phyloP scores from a whole-genome alignment of 2,797 vertebrate species.

The Tympanoctomys barrerae region DNA sequence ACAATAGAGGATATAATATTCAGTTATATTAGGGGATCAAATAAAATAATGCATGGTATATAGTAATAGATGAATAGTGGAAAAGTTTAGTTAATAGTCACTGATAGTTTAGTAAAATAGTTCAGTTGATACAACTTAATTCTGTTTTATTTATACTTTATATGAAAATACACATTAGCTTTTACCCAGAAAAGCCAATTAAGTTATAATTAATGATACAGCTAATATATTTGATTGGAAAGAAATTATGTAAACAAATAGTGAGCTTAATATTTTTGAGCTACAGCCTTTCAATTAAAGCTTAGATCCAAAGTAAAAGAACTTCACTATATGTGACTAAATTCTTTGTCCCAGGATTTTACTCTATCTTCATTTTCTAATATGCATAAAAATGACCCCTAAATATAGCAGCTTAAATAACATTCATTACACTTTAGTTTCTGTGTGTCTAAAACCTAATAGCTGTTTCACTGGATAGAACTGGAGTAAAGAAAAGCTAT shows the following conservation, averaged over 20 bases:
- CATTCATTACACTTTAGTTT: background rate
- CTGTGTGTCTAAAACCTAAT: background rate
- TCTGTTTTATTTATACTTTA: background rate
- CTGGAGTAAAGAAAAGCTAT: background rate
- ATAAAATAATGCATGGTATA: background rate
- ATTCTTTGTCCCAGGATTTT: background rate
- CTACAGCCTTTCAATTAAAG: background rate
- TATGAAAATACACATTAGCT: background rate
- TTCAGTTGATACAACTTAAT: background rate
- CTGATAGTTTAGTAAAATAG: too few relatives aligned
- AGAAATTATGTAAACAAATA: background rate
- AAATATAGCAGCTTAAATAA: background rate
- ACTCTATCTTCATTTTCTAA: background rate
- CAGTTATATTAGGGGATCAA: background rate
- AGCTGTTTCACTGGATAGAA: background rate
- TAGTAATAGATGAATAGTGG: background rate
- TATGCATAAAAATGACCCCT: background rate
- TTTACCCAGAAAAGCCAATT: background rate
- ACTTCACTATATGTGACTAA: background rate
- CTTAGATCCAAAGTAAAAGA: background rate
- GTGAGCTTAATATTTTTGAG: background rate
- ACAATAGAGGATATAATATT: background rate
- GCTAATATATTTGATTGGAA: background rate
- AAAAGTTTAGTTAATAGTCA: background rate
- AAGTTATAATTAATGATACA: background rate